Evolutionary conservation across 2,113 vertebrate genomes (phyloP), one percentile per base, ranked within the genome.

Genomic region (Dendrocopos noguchii): DNA sequence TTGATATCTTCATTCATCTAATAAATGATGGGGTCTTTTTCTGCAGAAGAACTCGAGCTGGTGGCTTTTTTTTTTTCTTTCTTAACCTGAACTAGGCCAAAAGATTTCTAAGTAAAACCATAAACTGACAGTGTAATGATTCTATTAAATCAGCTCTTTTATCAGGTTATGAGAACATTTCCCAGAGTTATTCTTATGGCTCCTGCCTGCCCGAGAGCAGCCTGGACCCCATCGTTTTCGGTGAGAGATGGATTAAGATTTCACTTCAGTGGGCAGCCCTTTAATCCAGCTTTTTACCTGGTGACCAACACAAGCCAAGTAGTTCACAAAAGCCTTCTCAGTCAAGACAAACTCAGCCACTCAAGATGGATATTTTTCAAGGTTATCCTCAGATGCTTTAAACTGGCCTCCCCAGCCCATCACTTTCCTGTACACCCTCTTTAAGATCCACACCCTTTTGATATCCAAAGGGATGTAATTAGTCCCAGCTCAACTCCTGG

Each of bases 1-100:
- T 97, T 97, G 98, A 97, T 97, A 97, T 96, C 96, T 97, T 97
- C 97, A 97, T 98, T 97, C 96, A 88, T 97, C 96, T 98, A 97
- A 97, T 96, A 97, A 97, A 97, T 96, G 96, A 97, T 88, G 89
- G 90, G 87, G 75, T 91, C 95, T 90, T 97, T 77, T 91, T 82
- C 50, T 88, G 55, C 83, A 86, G 90, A 94, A 95, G 93, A 96
- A 95, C 96, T 95, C 92, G 96, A 97, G 75, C 90, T 87, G 87
- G 82, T 80, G 68, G 73, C n/a, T 82, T 68, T 84, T 80, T 68
- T 70, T 82, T 68, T 80, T 80, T 68, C 65, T 70, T 66, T 89
- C 78, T 80, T 28, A 91, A 95, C 95, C 84, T 95, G 63, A 75
- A 94, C 89, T 84, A 79, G 94, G 87, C 84, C 95, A 74, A 67